Base-by-base conservation (phyloP, 2,113 vertebrate species). In the Ailurus styani region DNA sequence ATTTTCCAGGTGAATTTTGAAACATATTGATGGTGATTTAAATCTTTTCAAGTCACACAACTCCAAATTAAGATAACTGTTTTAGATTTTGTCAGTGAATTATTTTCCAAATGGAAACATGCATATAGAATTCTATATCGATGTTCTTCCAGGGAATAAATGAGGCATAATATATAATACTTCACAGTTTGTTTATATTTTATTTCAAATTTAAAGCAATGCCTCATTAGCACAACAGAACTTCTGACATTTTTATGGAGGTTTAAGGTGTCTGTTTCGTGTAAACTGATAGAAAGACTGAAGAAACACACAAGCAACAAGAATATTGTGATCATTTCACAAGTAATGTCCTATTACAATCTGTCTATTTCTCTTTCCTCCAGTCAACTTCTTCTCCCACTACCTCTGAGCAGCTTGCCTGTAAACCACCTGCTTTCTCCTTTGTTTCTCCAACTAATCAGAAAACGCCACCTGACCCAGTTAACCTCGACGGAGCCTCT, bases 391-490 rank as follows among this genome's bases (percentile, higher is more conserved):
- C 98, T 98, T 70, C 98, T 99, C 96, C 98, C 98, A 98, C 98
- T 98, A 93, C 98, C 95, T 98, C 98, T 98, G 99, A 94, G 98
- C 98, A 98, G 97, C 98, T 98, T 98, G 98, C 98, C 98, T 97
- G 98, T 99, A 98, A 98, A 98, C 78, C 98, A 98, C 98, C 98
- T 98, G 97, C 98, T 98, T 95, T 97, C 98, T 97, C 96, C 97
- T 99, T 98, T 98, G 98, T 98, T 97, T 98, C 98, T 99, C 98
- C 98, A 98, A 97, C 98, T 99, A 99, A 99, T 98, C 97, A 97
- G 98, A 98, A 97, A 97, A 77, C 98, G 95, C 97, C 10, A n/a
- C 96, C 96, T 14, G 92, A 91, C 97, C 91, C 94, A 98, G 96
- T 85, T 98, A 96, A 96, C 83, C 95, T 93, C 97, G 97, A 97